Evolutionary conservation across 92 coral and sea anemone genomes (phyloP).

Genomic region (Porites lobata): DNA sequence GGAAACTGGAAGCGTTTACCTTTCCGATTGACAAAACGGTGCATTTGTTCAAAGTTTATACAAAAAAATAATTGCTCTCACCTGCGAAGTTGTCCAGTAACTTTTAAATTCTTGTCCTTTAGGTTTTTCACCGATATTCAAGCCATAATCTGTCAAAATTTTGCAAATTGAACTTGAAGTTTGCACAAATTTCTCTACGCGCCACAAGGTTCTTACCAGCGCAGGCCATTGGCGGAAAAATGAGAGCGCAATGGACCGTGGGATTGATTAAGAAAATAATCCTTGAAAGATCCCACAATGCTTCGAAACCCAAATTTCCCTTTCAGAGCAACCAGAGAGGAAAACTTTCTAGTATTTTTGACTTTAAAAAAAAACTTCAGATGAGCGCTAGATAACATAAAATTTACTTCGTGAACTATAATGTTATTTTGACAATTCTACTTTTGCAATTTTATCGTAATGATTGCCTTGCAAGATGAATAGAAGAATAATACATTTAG

Average conservation of each 20-base stretch:
- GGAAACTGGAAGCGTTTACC: slow-evolving; percentile 37
- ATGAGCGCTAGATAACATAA: too few relatives aligned
- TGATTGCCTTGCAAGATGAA: too few relatives aligned
- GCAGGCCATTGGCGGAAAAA: slow-evolving; percentile 81
- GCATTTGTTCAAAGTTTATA: background rate
- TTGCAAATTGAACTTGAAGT: slow-evolving; percentile 48
- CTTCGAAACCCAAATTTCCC: background rate
- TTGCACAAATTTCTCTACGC: slow-evolving; percentile 84
- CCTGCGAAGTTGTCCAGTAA: slow-evolving; percentile 6
- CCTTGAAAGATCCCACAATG: slow-evolving; percentile 5
- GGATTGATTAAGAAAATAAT: slow-evolving; percentile 66
- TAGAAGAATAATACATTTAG: too few relatives aligned
- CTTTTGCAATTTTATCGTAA: too few relatives aligned
- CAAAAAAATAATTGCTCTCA: background rate
- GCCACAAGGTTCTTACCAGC: slow-evolving; percentile 84
- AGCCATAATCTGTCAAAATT: slow-evolving; percentile 27
- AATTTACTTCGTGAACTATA: too few relatives aligned
- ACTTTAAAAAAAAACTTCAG: too few relatives aligned
- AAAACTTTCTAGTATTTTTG: too few relatives aligned
- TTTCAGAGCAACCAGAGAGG: too few relatives aligned
- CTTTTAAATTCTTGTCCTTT: background rate
- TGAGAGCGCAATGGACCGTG: slow-evolving; percentile 77
- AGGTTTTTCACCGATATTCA: background rate
- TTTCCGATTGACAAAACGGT: background rate
- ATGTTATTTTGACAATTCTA: too few relatives aligned